Conservation (phyloP, 35 echinoderm and acorn worm species). For the Diadema setosum region DNA sequence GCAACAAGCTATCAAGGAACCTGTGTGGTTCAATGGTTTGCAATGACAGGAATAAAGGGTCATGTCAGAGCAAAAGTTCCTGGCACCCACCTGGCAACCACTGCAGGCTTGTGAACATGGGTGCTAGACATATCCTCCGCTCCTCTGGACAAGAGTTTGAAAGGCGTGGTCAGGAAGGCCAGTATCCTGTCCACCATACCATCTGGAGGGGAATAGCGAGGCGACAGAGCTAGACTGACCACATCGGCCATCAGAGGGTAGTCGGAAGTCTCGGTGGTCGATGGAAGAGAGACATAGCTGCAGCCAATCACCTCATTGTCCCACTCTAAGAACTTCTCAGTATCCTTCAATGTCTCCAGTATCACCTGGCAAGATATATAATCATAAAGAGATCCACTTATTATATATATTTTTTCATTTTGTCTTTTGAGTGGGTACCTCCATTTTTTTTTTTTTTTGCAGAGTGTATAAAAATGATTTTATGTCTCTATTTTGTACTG, state of each 20-base stretch:
- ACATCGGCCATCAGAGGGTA: conserved; percentile 1
- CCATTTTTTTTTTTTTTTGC: too few species aligned
- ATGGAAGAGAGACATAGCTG: background rate
- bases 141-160: background rate
- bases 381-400: background rate
- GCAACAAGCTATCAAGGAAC: too few species aligned
- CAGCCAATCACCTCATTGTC: background rate
- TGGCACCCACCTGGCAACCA: background rate
- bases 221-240: background rate
- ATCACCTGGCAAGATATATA: background rate
- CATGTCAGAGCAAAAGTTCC: too few species aligned
- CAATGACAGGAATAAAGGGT: too few species aligned
- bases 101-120: background rate
- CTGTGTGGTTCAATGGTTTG: too few species aligned
- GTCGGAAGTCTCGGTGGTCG: background rate
- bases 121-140: background rate
- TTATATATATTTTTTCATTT: background rate
- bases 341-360: conserved; percentile 27
- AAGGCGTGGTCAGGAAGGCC: background rate
- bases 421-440: too few species aligned
- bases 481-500: background rate
- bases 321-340: conserved; percentile 15
- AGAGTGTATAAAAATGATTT: background rate
- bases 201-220: background rate
- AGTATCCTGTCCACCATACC: background rate